Conservation (phyloP, 2,113 vertebrate species). For the Arizona elegans region DNA sequence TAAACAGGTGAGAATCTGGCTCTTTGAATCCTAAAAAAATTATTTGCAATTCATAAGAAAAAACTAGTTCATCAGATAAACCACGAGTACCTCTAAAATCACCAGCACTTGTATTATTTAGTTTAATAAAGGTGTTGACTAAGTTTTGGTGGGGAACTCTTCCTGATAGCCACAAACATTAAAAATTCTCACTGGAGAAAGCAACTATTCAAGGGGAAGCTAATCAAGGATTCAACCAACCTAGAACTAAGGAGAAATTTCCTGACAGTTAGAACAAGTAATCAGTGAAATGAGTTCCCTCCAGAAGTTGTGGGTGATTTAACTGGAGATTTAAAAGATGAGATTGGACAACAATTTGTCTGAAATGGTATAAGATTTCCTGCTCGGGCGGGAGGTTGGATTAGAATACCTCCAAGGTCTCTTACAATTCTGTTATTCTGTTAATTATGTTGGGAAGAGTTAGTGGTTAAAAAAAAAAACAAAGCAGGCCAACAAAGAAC, state of each 20-base stretch:
- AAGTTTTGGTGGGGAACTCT: neutral
- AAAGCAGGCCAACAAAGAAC: neutral
- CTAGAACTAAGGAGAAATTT: too few species aligned
- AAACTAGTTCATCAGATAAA: neutral
- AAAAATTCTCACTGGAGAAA: neutral
- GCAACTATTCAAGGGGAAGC: neutral
- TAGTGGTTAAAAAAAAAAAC: neutral
- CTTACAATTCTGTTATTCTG: too few species aligned
- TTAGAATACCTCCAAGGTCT: too few species aligned
- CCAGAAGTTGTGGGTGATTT: too few species aligned
- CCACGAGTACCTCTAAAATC: neutral
- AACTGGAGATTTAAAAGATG: too few species aligned
- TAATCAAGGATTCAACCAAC: too few species aligned
- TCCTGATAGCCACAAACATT: neutral
- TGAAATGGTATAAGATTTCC: too few species aligned
- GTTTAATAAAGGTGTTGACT: neutral
- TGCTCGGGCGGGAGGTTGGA: too few species aligned
- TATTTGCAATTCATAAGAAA: neutral
- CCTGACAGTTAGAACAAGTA: too few species aligned
- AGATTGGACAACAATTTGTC: too few species aligned
- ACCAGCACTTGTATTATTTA: neutral
- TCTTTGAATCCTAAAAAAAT: constrained; percentile 13
- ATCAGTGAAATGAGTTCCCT: too few species aligned
- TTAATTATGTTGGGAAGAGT: neutral
- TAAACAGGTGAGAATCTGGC: constrained; percentile 83